Percentiles rank a stretch among this genome's conserved stretches.
Conservation (phyloP, 2,113 vertebrate species). For the Pantherophis guttatus region DNA sequence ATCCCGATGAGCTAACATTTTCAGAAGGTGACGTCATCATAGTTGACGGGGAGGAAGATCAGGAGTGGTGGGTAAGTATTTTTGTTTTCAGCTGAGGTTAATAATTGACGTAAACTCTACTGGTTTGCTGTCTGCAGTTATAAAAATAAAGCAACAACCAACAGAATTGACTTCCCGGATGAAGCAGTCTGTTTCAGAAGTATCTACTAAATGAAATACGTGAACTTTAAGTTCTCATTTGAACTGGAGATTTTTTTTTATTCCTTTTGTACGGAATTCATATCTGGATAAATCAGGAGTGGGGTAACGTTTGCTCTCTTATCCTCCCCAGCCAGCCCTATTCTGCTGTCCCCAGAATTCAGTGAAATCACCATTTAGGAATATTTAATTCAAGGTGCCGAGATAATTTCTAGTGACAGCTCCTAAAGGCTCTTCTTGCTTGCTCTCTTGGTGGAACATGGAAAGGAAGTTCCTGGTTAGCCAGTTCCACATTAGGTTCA, state of each 20-base stretch:
- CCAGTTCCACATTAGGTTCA: no score
- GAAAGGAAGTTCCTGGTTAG: neutral
- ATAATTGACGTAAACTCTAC: neutral
- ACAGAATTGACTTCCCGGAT: neutral
- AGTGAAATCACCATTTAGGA: neutral
- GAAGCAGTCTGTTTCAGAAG: neutral
- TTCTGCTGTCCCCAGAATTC: neutral
- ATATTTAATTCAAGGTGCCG: neutral
- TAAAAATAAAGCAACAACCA: neutral
- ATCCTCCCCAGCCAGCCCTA: neutral
- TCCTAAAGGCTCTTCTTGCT: neutral
- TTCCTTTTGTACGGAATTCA: neutral
- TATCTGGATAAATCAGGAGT: neutral
- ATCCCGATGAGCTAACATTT: constrained; percentile 92
- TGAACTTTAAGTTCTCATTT: neutral
- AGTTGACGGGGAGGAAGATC: constrained; percentile 92
- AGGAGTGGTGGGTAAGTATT: constrained; percentile 95
- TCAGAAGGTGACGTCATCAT: constrained; percentile 89
- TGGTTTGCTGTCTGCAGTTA: neutral
- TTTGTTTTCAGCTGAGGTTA: neutral
- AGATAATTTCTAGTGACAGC: neutral
- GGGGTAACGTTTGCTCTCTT: neutral
- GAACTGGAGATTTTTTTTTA: neutral
- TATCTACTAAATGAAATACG: neutral
- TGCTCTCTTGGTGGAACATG: neutral